Base-by-base conservation (phyloP, 1,140 invertebrate species). In the Lerema accius region DNA sequence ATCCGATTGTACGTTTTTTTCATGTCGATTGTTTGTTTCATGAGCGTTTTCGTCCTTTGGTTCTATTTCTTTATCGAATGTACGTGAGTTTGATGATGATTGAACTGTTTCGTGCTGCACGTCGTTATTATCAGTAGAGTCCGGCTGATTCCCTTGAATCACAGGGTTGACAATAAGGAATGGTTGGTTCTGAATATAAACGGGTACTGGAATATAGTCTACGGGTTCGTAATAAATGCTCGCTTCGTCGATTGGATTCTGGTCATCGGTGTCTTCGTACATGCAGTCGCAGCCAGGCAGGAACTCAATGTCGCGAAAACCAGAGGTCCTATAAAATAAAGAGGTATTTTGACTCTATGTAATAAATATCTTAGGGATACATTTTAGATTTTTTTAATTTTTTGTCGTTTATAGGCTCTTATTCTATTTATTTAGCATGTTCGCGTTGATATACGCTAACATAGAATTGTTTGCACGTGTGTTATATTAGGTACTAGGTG, bases 1-100 rank as follows among this genome's bases (percentile, higher is more conserved):
- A 3, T 42, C 17, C 6, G 23, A 10, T 10, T 56, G 53, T 16
- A 56, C 43, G 23, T 56, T 23, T 10, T 56, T 56, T 56, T 56
- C 53, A 9, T 56, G 15, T 43, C 51, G 19, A 0, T 9, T 42
- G 3, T 28, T 32, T 23, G 39, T n/a, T 9, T n/a, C 0, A 40
- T 9, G 51, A 3, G 13, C 13, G 6, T 37, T 39, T 1, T 40
- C 11, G 10, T n/a, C 10, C 35, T 43, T 42, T 0, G 28, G 26
- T 42, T 43, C 23, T 16, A 42, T 56, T 23, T 43, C 13, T 0
- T 11, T 23, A 10, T 16, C 19, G 11, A 11, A 23, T n/a, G 9
- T 9, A 7, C 9, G 28, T 11, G 17, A 23, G 9, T 19, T 23
- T 9, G 0, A 9, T 39, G 32, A 23, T 7, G 14, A 11, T 10